Percentiles rank a stretch among this genome's conserved stretches.
Evolutionary conservation across 2,888 invertebrate genomes (phyloP).

Genomic region (Malacosoma neustria): DNA sequence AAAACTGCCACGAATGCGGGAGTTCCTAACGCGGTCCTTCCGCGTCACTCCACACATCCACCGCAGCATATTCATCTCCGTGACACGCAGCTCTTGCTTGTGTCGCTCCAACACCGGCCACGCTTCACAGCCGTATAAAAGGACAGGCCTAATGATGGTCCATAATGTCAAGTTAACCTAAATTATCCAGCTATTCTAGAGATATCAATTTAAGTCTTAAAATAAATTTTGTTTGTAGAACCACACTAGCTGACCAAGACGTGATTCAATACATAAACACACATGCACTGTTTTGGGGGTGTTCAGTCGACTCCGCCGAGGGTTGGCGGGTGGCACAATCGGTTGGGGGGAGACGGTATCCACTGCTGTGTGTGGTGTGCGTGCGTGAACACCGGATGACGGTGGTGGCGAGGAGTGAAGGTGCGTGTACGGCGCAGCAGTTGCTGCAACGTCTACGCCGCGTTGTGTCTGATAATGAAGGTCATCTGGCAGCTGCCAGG

Average conservation of each 20-base stretch:
- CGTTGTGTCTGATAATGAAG: constrained; percentile 90
- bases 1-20: too few species aligned
- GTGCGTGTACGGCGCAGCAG: constrained; percentile 82
- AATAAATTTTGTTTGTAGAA: constrained; percentile 66
- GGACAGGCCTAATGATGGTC: too few species aligned
- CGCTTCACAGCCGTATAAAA: too few species aligned
- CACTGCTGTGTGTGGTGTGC: constrained; percentile 92
- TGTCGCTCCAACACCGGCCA: too few species aligned
- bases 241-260: constrained; percentile 80
- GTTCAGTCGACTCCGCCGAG: constrained; percentile 90
- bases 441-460: constrained; percentile 82
- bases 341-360: constrained; percentile 85
- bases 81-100: too few species aligned
- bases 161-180: too few species aligned
- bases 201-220: too few species aligned
- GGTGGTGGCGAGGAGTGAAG: constrained; percentile 92
- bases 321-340: constrained; percentile 95
- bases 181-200: too few species aligned
- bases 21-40: too few species aligned
- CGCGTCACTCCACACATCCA: too few species aligned
- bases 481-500: constrained; percentile 88
- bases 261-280: constrained; percentile 88
- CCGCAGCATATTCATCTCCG: too few species aligned
- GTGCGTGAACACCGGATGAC: constrained; percentile 95
- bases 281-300: constrained; percentile 94